phyloP scores from a whole-genome alignment of 1,140 invertebrate genomes.

The Melipona quadrifasciata region DNA sequence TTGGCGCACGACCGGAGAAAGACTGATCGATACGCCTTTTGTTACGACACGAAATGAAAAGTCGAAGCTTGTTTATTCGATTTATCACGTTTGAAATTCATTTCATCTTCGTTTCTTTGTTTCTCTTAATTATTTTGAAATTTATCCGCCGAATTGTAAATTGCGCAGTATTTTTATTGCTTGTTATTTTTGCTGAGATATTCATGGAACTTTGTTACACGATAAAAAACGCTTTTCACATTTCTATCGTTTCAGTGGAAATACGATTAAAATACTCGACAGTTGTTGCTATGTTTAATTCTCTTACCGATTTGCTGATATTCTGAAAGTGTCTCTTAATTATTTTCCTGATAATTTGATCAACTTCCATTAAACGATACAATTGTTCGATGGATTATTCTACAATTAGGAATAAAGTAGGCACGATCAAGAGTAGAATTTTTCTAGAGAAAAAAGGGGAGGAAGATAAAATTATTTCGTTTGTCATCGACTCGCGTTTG shows the following conservation, averaged over 20 bases:
- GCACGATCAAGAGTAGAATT: not conserved
- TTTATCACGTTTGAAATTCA: not conserved
- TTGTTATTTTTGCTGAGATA: too few species aligned
- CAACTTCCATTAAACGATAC: not conserved
- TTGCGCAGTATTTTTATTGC: too few species aligned
- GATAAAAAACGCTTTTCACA: too few species aligned
- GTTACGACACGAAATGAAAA: not conserved
- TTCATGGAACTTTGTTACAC: too few species aligned
- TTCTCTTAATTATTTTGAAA: too few species aligned
- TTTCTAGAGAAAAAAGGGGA: fast-evolving
- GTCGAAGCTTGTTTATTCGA: not conserved
- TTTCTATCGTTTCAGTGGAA: too few species aligned
- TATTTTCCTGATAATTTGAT: not conserved
- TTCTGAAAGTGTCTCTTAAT: too few species aligned
- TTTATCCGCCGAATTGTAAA: too few species aligned
- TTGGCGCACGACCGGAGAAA: too few species aligned
- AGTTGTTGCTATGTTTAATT: too few species aligned
- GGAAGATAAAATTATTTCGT: not conserved
- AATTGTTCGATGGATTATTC: not conserved
- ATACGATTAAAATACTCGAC: not conserved
- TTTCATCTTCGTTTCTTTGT: too few species aligned
- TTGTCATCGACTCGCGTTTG: not conserved
- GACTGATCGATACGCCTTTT: not conserved
- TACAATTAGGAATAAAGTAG: not conserved
- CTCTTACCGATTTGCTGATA: too few species aligned